Base-by-base conservation (phyloP, 2,888 invertebrate species). In the Biston stratarius region DNA sequence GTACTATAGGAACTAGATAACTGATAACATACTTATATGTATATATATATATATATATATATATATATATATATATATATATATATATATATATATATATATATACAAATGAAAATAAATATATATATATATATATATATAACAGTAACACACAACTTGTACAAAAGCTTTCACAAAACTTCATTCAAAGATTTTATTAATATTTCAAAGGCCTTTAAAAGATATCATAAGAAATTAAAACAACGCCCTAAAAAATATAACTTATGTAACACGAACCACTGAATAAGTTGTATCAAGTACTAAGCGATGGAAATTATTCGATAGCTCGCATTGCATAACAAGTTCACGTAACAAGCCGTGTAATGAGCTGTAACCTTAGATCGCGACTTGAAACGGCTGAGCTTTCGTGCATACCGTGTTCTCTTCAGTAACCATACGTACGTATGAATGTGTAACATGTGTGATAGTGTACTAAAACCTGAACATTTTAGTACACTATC, bases 331-430 rank as follows among this genome's bases (percentile, higher is more conserved):
- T 78, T 77, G 82, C 83, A 87, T 89, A 78, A 67, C 57, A 77
- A 64, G 76, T 76, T 84, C 86, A 79, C 79, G 81, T 88, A 89
- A 89, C 88, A 87, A 89, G 89, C 83, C 75, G 77, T 85, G 88
- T 89, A 90, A 90, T 90, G 90, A 90, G 89, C 85, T 85, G 88
- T 88, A 85, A 88, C 87, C 80, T 89, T 89, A 88, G 90, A 89
- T 89, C 84, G 87, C 87, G 85, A 83, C 87, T 86, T 72, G 81
- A 82, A 86, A 83, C 80, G 81, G 84, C 82, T 84, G 83, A 89
- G 87, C 88, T 88, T 89, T 89, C 88, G 87, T 88, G 89, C 83
- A 11, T 84, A 83, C 79, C 80, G 81, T 83, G 81, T 83, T 81
- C 80, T 73, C 68, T 65, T 71, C n/a, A n/a, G n/a, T n/a, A n/a